A percentile compares a stretch with the other conserved stretches of the same genome.
These are phyloP conservation scores for Choloepus hoffmanni DNA, from an alignment of 2,113 vertebrate genomes.

Conservation along the genomic window DNA sequence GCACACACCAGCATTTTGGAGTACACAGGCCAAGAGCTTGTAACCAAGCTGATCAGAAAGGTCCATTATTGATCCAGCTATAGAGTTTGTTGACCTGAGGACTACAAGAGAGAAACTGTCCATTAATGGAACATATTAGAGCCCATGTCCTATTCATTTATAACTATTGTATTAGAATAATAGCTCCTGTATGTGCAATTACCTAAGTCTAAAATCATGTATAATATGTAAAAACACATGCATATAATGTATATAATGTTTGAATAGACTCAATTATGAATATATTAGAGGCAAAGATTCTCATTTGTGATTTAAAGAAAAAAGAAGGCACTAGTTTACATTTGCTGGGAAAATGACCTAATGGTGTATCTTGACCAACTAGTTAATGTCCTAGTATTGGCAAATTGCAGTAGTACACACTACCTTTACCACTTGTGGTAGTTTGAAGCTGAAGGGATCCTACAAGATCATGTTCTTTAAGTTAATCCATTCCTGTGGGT, in stretches of 20 bases:
- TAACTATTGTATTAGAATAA: background rate
- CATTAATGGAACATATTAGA: background rate
- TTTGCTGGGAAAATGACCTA: background rate
- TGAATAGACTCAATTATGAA: background rate
- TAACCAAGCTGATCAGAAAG: background rate
- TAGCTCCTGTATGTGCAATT: background rate
- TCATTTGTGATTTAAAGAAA: background rate
- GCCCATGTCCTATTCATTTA: background rate
- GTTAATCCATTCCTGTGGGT: too few species aligned
- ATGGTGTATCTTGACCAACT: background rate
- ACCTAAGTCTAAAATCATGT: background rate
- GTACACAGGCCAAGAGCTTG: background rate
- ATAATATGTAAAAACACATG: background rate
- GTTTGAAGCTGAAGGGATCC: too few species aligned
- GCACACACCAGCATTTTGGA: background rate
- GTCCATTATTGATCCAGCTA: background rate
- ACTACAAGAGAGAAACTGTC: background rate
- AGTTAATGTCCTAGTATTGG: background rate
- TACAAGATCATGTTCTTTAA: too few species aligned
- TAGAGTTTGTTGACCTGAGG: background rate
- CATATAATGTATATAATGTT: background rate
- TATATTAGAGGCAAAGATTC: constrained; percentile 24
- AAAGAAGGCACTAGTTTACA: background rate
- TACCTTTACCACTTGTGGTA: background rate
- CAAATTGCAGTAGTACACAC: background rate